Evolutionary conservation across 2,888 invertebrate species (phyloP), one percentile per base, ranked within the genome.

Genomic region (Pyrrhosoma nymphula): DNA sequence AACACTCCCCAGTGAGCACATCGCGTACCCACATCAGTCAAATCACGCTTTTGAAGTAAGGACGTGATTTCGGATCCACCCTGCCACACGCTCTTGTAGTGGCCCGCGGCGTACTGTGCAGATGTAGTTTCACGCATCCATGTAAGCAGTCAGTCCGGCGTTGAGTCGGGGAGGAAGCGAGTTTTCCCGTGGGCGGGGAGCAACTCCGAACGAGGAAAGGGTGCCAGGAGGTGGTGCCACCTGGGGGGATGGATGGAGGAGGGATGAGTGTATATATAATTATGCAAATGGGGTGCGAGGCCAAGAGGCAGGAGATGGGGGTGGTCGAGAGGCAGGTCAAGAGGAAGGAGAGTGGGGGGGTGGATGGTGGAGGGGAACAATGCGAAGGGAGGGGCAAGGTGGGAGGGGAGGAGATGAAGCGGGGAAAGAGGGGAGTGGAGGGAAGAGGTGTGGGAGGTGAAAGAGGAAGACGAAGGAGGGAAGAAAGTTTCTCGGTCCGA

Each of bases 221-320:
- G n/a, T 30, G n/a, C 90, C 26, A 90, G 3, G 60, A 20, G 91
- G 91, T 91, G 63, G 8, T 63, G 35, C 91, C 91, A 35, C 56
- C 60, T 60, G 56, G 60, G 16, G 18, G 60, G 16, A 2, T 20
- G 60, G 60, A 12, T 20, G 60, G 16, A 14, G 1, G 60, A 60
- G 91, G 26, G 47, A 47, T 47, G 47, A 47, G 30, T 26, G 91
- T 60, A 26, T 82, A 91, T 91, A 69, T 69, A 93, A 93, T 93
- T 93, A 93, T 93, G 93, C 93, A 93, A 93, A 93, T 93, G 93
- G 93, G 69, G 39, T 39, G 91, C 60, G 39, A 26, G 75, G 75
- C 30, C 1, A 30, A 30, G 30, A 14, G 91, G 39, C 47, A 26
- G 55, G 89, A 47, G 88, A n/a, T 20, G 47, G 23, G 89, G 35